These are phyloP conservation scores for Garrulus glandarius DNA, from an alignment of 2,797 vertebrate genomes.

Conservation along the genomic window DNA sequence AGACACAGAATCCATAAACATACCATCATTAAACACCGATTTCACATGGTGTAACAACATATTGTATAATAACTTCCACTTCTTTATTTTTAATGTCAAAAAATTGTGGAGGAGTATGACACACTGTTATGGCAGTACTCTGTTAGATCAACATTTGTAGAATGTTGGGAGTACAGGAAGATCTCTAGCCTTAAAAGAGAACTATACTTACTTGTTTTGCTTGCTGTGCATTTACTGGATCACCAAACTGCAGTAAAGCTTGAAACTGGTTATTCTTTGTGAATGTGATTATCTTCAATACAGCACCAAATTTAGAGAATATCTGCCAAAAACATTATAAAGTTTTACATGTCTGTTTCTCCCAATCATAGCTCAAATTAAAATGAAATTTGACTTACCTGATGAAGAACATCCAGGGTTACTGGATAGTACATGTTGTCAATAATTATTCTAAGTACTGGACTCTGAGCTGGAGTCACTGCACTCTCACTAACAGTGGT, in stretches of 20 bases:
- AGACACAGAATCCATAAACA: neutral
- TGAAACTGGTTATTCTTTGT: constrained; percentile 99
- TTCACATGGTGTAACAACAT: neutral
- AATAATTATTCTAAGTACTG: constrained; percentile 95
- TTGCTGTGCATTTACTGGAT: constrained; percentile 93
- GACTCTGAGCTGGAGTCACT: constrained; percentile 88
- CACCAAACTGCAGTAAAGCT: constrained; percentile 93
- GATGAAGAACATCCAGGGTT: constrained; percentile 95
- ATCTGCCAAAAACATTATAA: constrained; percentile 80
- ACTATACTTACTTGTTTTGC: constrained; percentile 88
- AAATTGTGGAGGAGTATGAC: neutral
- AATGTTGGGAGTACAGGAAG: neutral
- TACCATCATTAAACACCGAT: neutral
- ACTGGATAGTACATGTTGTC: constrained; percentile 99
- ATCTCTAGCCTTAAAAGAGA: neutral
- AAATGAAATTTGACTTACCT: constrained; percentile 78
- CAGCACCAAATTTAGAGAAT: constrained; percentile 98
- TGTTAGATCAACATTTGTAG: neutral
- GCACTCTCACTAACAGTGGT: constrained; percentile 87
- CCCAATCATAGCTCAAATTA: neutral
- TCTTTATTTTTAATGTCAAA: neutral
- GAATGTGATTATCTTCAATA: constrained; percentile 99
- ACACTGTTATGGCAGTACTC: neutral
- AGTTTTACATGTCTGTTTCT: constrained; percentile 2
- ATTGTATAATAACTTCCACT: neutral